Evolutionary conservation across 2,113 vertebrate genomes (phyloP), one percentile per base, ranked within the genome.

Genomic region (Arenaria interpres): DNA sequence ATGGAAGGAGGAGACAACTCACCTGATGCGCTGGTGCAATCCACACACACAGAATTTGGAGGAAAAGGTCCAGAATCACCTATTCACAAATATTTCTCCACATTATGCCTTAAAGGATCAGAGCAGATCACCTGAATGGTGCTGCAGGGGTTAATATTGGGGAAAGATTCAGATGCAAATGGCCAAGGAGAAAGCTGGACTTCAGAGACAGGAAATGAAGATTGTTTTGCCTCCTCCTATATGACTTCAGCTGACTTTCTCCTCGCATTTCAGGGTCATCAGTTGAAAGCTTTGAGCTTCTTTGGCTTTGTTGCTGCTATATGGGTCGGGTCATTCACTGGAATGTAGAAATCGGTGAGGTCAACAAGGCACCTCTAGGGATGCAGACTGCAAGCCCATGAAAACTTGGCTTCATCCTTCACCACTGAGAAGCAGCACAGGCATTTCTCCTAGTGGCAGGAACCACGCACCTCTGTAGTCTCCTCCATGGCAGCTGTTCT

Each of bases 181-280:
- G 5, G 56, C 66, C 66, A 64, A 69, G 73, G 51, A 71, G 81
- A 92, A 76, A 75, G 35, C 22, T 72, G 74, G 68, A 75, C n/a
- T 87, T 96, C 59, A 63, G 80, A 91, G 86, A 27, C 39, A 85
- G 89, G 76, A 92, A 82, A 89, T 25, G 66, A 60, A 73, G 94
- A 78, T 67, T 82, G n/a, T 33, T 89, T 91, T 72, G 39, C 56
- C 64, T 92, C 64, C 43, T 72, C 7, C 4, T 56, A 4, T 27
- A 43, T 59, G 69, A 89, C 27, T 96, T 78, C 80, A 94, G 66
- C 0, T 2, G 54, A 67, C 7, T 85, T 85, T 78, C 69, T 86
- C 18, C 51, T 91, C 77, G 22, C 35, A 17, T 96, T 95, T 67
- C 3, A 0, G 51, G 68, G 56, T 85, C 80, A 60, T 12, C 74